Evolutionary conservation across 2,113 vertebrate species (phyloP), one percentile per base, ranked within the genome.

Genomic region (Tachycineta bicolor): DNA sequence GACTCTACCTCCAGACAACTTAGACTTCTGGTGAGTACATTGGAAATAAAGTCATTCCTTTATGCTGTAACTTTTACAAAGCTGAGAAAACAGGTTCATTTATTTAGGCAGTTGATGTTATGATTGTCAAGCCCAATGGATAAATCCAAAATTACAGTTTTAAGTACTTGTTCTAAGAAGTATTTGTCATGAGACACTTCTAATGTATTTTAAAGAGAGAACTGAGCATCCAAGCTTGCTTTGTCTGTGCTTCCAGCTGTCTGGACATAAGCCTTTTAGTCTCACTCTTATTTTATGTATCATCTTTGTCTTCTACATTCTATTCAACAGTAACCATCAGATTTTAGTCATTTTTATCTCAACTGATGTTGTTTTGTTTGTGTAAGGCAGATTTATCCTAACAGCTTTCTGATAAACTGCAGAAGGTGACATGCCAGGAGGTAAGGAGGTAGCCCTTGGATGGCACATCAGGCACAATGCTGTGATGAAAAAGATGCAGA

Each of bases 11-110:
- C 98, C 98, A 49, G 98, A 99, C 47, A 98, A 97, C 62, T 99
- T 99, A 98, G 99, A 99, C 96, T 99, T 99, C 97, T 99, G 99
- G 99, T 99, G 97, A 98, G 98, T 98, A 82, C 2, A 1, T 60
- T 75, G 56, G 49, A 84, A 89, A 53, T 52, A n/a, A n/a, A 25
- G 26, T 28, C 52, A 77, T 69, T 92, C 14, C 41, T 53, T 71
- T 62, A 28, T 47, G 4, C 41, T 70, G 3, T 46, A 79, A 62
- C 31, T 90, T 96, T 50, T 77, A 47, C 16, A 33, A 68, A 83
- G 31, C 46, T 63, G 46, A 6, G 33, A 52, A 88, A 64, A 56
- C 17, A 87, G 33, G 31, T 60, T 76, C 2, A 18, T 23, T 84
- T 78, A 17, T 12, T 83, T 83, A 55, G 47, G 12, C 1, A 4